phyloP scores from a whole-genome alignment of 2,113 vertebrate species.

The Antigone vipio region DNA sequence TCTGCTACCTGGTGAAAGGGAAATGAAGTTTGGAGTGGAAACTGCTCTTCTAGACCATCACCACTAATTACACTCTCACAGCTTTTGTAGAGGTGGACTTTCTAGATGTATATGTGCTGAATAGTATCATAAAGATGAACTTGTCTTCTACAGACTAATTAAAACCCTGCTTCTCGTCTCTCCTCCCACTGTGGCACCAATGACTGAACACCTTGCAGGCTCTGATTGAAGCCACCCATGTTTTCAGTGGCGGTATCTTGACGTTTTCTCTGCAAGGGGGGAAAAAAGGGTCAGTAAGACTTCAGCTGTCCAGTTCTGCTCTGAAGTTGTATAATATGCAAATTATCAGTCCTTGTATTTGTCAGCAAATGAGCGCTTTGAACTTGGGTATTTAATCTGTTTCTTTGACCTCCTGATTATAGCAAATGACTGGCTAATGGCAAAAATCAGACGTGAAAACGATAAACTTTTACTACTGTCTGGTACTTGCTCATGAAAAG shows the following conservation, averaged over 20 bases:
- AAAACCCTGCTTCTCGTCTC: neutral
- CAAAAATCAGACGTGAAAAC: neutral
- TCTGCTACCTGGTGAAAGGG: neutral
- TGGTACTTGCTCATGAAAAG: neutral
- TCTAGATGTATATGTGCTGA: neutral
- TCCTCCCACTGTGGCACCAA: neutral
- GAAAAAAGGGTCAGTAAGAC: neutral
- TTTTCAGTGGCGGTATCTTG: neutral
- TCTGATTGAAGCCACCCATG: accelerated
- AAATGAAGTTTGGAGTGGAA: neutral
- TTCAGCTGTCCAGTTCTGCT: neutral
- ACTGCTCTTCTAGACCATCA: neutral
- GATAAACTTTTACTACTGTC: neutral
- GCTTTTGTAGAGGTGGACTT: neutral
- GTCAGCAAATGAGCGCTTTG: neutral
- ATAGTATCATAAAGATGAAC: neutral
- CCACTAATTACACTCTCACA: accelerated
- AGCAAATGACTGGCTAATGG: neutral
- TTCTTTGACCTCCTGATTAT: neutral
- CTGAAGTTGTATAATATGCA: neutral
- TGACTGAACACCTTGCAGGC: neutral
- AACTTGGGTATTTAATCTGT: neutral
- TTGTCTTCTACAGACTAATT: neutral
- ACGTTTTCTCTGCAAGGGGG: neutral
- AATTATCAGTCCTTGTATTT: neutral